A percentile compares a stretch with the other conserved stretches of the same genome.
Conservation (phyloP, 2,797 vertebrate genomes). For the Gymnocypris eckloni region DNA sequence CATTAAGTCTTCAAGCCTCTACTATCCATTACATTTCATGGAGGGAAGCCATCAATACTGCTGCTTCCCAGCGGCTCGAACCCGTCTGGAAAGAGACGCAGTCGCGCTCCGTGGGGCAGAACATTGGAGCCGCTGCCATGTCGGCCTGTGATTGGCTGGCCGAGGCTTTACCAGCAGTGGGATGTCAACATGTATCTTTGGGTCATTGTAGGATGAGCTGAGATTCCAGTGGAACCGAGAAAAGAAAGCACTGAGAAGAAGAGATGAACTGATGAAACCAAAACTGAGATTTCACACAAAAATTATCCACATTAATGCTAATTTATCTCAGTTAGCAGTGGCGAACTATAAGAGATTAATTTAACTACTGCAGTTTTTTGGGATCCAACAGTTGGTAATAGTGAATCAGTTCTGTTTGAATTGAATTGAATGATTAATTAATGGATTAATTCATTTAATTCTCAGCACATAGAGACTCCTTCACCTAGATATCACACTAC, state of each 20-base stretch:
- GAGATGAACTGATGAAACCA: not conserved
- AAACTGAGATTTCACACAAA: not conserved
- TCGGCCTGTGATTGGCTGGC: constrained; percentile 10
- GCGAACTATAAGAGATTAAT: not conserved
- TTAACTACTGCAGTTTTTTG: not conserved
- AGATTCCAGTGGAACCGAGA: not conserved
- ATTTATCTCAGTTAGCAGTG: not conserved
- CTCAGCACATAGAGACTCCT: too few species aligned
- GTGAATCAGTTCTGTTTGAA: not conserved
- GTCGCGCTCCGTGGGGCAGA: constrained; percentile 12
- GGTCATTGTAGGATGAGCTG: not conserved
- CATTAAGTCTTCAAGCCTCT: constrained; percentile 27
- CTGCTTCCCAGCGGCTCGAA: not conserved
- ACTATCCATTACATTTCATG: constrained; percentile 31
- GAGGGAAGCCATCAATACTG: constrained; percentile 37
- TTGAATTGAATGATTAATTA: too few species aligned
- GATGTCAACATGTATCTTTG: not conserved
- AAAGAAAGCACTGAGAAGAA: not conserved
- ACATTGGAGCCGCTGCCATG: constrained; percentile 19
- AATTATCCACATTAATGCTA: too few species aligned
- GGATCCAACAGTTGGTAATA: not conserved
- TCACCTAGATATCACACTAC: too few species aligned
- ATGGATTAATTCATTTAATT: too few species aligned
- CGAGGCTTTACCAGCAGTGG: not conserved
- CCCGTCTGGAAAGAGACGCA: not conserved